Evolutionary conservation across 2,888 invertebrate species (phyloP).

Genomic region (Drosophila mimetica): DNA sequence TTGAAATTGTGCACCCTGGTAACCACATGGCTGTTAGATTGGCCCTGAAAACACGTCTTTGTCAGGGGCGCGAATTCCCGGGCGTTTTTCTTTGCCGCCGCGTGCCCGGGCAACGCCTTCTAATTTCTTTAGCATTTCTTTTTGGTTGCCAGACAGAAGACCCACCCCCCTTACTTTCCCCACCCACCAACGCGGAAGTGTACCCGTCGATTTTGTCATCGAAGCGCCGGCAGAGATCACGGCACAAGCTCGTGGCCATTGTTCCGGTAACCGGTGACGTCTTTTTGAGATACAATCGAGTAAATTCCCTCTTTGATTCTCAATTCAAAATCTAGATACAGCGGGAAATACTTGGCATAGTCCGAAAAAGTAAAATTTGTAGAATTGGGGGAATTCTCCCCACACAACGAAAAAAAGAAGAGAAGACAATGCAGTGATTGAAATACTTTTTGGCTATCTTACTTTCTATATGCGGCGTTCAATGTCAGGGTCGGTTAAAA

Average conservation of each 20-base stretch:
- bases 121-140: not conserved
- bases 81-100: constrained; percentile 14
- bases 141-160: constrained; percentile 14
- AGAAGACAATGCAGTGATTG: constrained; percentile 4
- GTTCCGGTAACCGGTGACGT: constrained; percentile 64
- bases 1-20: constrained; percentile 17
- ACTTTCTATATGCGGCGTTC: constrained; percentile 30
- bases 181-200: constrained; percentile 28
- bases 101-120: constrained; percentile 20
- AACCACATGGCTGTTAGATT: constrained; percentile 26
- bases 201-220: constrained; percentile 16
- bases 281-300: not conserved
- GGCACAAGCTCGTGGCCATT: constrained; percentile 56
- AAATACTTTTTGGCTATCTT: constrained; percentile 34
- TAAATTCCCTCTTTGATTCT: not conserved
- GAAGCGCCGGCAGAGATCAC: constrained; percentile 52
- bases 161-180: constrained; percentile 4
- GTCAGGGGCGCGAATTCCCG: constrained; percentile 41
- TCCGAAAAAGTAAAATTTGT: constrained; percentile 39
- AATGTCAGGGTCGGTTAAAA: constrained; percentile 61
- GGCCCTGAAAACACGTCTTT: constrained; percentile 37
- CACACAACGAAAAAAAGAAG: not conserved
- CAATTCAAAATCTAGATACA: constrained; percentile 15
- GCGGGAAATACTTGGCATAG: constrained; percentile 39
- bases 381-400: constrained; percentile 40